Evolutionary conservation across 2,797 vertebrate species (phyloP).

Genomic region (Lutjanus campechanus): DNA sequence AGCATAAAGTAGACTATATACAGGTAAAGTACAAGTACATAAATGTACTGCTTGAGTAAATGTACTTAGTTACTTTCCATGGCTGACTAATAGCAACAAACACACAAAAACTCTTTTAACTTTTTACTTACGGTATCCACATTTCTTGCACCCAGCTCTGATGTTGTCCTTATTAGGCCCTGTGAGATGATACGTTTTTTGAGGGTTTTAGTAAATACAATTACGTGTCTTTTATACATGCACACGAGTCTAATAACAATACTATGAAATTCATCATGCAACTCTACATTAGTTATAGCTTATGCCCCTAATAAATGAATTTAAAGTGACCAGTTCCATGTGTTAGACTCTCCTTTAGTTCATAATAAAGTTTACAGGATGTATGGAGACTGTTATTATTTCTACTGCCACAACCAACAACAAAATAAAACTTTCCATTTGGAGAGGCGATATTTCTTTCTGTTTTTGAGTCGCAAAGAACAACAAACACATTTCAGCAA

Average conservation of each 20-base stretch:
- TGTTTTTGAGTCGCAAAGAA: neutral
- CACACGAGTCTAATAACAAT: neutral
- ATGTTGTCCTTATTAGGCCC: conserved; percentile 98
- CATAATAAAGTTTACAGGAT: neutral
- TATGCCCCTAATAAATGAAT: neutral
- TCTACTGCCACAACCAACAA: neutral
- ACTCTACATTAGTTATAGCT: neutral
- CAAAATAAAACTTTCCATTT: neutral
- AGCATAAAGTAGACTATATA: no score
- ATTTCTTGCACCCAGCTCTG: conserved; percentile 98
- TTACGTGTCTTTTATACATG: neutral
- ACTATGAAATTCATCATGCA: no score
- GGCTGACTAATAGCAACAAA: neutral
- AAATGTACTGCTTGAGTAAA: no score
- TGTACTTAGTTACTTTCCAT: no score
- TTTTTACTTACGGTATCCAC: conserved; percentile 96
- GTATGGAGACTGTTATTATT: neutral
- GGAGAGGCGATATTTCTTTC: neutral
- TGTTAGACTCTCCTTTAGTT: neutral
- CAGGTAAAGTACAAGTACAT: no score
- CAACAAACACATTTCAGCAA: neutral
- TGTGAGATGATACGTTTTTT: conserved; percentile 62
- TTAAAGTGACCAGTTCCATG: neutral
- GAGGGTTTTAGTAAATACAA: neutral
- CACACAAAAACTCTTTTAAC: neutral